phyloP scores from a whole-genome alignment of 2,888 invertebrate species.

The Spatulosminthurus flaviceps region DNA sequence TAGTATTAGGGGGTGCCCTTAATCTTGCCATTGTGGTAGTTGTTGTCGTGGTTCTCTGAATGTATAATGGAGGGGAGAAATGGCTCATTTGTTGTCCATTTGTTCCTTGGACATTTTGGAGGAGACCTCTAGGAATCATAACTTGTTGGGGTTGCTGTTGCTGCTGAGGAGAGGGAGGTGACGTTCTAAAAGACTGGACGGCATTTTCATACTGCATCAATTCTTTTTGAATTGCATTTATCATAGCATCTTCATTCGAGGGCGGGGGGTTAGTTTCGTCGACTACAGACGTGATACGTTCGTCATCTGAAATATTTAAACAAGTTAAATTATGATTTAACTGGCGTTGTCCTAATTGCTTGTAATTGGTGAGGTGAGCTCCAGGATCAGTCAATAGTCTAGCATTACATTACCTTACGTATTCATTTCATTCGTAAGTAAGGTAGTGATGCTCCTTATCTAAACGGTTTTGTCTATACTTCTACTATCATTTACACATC shows the following conservation, averaged over 20 bases:
- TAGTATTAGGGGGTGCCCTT: conserved; percentile 43
- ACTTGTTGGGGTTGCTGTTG: conserved; percentile 37
- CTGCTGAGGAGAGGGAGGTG: conserved; percentile 46
- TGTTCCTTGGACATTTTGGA: conserved; percentile 32
- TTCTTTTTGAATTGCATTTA: conserved; percentile 88
- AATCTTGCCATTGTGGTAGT: conserved; percentile 49
- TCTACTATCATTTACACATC: background rate
- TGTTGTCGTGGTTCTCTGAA: conserved; percentile 55
- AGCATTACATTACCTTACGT: too few relatives aligned
- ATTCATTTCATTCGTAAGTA: too few relatives aligned
- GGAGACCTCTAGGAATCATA: conserved; percentile 28
- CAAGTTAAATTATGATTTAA: too few relatives aligned
- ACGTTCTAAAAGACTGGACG: conserved; percentile 64
- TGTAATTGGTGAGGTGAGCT: too few relatives aligned
- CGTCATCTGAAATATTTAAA: conserved; percentile 39
- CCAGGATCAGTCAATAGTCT: too few relatives aligned
- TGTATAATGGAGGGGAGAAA: conserved; percentile 51
- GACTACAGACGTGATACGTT: conserved; percentile 11
- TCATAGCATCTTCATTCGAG: conserved; percentile 80
- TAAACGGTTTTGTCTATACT: too few relatives aligned
- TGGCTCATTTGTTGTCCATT: conserved; percentile 37
- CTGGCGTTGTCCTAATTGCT: too few relatives aligned
- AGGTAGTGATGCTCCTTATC: too few relatives aligned
- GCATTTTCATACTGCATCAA: conserved; percentile 84
- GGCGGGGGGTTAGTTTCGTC: conserved; percentile 65